Base-by-base conservation (phyloP, 2,113 vertebrate genomes). In the Coturnix japonica region DNA sequence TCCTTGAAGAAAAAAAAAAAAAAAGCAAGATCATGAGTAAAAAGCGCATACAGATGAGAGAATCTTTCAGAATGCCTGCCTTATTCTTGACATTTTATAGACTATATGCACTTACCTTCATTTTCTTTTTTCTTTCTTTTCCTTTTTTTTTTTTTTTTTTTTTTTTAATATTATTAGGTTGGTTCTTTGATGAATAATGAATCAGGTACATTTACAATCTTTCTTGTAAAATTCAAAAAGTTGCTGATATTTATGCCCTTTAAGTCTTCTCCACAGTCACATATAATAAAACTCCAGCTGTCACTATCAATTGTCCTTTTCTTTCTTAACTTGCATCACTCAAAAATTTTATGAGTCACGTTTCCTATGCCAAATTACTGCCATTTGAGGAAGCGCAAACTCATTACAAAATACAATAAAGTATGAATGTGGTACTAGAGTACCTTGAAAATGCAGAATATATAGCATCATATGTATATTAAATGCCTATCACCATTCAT, bases 151-250 rank as follows among this genome's bases (percentile, higher is more conserved):
- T 37, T 37, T 37, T 37, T 37, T 37, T n/a, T 39, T 53, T 59
- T 86, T 76, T 80, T 87, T 53, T 8, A 37, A 37, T 37, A 37
- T 53, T 28, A 28, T 30, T 60, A 78, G n/a, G 71, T 60, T 71
- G 26, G 17, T 60, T 90, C 69, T 91, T 75, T 93, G 94, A 91
- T 95, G 73, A 95, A 91, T 94, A 94, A 96, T 78, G 35, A 95
- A 93, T 54, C 37, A 56, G 31, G 26, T 78, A 65, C 56, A 80
- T 87, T 85, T 77, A 64, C 25, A 80, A 26, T 66, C 43, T 91
- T 93, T 35, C 82, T 66, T 66, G 49, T 41, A 75, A 35, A 79
- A 28, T 71, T 87, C 76, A 85, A 87, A 77, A 89, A 91, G 35
- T 83, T 91, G 44, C 57, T 86, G 61, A 47, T 81, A 77, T 7